Evolutionary conservation across 1,140 invertebrate genomes (phyloP).

Genomic region (Agrypnia vestita): DNA sequence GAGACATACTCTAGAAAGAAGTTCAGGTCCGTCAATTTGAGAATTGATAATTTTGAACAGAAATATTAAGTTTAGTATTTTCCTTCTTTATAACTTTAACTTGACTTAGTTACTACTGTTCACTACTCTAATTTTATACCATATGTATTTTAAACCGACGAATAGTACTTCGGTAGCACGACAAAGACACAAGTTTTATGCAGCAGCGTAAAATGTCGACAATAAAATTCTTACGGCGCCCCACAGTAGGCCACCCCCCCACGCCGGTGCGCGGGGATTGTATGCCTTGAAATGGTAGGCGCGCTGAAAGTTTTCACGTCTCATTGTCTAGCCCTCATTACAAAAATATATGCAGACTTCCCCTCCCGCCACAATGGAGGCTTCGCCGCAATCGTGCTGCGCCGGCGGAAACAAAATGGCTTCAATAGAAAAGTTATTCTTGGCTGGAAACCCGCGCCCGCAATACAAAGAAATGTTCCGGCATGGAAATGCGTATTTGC

Average conservation of each 20-base stretch:
- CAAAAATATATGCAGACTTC: slow-evolving; percentile 31
- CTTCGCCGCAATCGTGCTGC: background rate
- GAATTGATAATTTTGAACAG: too few relatives aligned
- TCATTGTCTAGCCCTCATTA: slow-evolving; percentile 19
- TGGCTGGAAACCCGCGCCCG: background rate
- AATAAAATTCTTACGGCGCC: background rate
- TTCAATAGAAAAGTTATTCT: slow-evolving; percentile 31
- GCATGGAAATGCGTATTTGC: slow-evolving; percentile 2
- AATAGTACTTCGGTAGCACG: too few relatives aligned
- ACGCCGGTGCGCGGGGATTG: background rate
- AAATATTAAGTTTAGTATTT: too few relatives aligned
- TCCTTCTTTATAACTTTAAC: too few relatives aligned
- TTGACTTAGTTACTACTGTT: too few relatives aligned
- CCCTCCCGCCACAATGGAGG: slow-evolving; percentile 23
- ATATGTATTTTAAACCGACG: too few relatives aligned
- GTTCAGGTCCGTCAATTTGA: too few relatives aligned
- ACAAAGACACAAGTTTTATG: too few relatives aligned
- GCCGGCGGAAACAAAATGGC: slow-evolving; percentile 13
- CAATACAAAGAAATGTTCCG: slow-evolving; percentile 21
- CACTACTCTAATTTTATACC: too few relatives aligned
- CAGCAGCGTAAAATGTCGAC: background rate
- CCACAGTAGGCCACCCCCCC: background rate
- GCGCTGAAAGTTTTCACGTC: slow-evolving; percentile 2
- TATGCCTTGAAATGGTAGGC: slow-evolving; percentile 22
- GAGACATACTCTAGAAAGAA: too few relatives aligned